Percentiles rank a stretch among this genome's conserved stretches.
phyloP scores from a whole-genome alignment of 1,140 invertebrate genomes.

The Sinella curviseta region DNA sequence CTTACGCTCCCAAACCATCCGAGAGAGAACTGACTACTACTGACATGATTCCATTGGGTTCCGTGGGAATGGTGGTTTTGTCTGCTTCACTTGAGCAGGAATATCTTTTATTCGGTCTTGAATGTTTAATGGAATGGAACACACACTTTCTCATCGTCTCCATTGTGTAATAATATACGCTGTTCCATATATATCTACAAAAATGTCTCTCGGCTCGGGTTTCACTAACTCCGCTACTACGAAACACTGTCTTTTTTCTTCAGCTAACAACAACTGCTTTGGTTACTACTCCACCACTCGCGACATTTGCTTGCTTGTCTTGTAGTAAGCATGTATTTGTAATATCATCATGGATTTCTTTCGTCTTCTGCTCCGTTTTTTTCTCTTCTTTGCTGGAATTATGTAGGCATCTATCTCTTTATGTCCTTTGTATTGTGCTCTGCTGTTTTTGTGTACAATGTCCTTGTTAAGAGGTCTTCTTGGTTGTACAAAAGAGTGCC shows the following conservation, averaged over 20 bases:
- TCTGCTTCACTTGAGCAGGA: conserved; percentile 35
- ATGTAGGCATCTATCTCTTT: no score
- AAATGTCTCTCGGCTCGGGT: no score
- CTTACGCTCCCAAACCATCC: no score
- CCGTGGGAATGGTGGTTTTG: conserved; percentile 31
- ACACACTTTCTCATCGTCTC: neutral
- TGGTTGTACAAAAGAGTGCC: neutral
- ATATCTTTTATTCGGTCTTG: conserved; percentile 42
- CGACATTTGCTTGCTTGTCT: no score
- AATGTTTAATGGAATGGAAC: conserved; percentile 45
- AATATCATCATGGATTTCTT: conserved; percentile 1
- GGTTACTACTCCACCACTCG: neutral
- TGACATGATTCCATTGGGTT: neutral
- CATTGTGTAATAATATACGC: neutral
- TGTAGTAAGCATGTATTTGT: no score
- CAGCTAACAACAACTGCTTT: neutral
- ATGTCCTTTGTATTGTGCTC: neutral
- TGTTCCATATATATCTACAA: neutral
- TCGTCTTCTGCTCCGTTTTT: no score
- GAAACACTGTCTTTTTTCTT: no score
- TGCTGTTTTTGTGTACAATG: neutral
- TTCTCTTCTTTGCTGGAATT: no score
- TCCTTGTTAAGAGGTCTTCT: neutral
- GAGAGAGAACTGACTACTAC: neutral
- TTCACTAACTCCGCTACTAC: no score